These are phyloP conservation scores for Tachystola acroxantha DNA, from an alignment of 2,888 invertebrate genomes.

Conservation along the genomic window DNA sequence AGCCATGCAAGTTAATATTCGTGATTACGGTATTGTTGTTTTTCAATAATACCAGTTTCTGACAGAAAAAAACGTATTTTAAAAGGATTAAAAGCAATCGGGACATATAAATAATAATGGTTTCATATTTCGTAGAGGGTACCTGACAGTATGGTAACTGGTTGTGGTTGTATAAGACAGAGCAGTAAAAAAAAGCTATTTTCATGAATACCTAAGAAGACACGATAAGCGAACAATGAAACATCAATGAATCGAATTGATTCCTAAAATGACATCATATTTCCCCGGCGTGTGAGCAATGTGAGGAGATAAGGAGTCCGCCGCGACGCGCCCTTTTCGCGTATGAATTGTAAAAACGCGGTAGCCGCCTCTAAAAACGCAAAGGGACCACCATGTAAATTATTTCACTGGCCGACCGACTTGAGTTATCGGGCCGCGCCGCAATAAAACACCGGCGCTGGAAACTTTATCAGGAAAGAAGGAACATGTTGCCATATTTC, in stretches of 20 bases:
- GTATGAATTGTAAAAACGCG: conserved; percentile 40
- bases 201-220: too few relatives aligned
- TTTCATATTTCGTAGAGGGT: too few relatives aligned
- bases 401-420: conserved; percentile 56
- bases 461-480: conserved; percentile 69
- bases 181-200: too few relatives aligned
- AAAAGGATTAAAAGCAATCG: neutral
- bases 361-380: conserved; percentile 50
- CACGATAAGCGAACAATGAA: neutral
- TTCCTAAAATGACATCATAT: conserved; percentile 3
- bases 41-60: conserved; percentile 12
- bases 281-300: conserved; percentile 13
- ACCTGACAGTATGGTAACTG: too few relatives aligned
- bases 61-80: too few relatives aligned
- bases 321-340: conserved; percentile 5
- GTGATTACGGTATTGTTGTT: conserved; percentile 25
- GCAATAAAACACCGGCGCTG: conserved; percentile 67
- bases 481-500: conserved; percentile 69
- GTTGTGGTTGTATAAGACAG: too few relatives aligned
- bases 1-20: conserved; percentile 31
- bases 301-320: conserved; percentile 27
- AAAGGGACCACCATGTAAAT: conserved; percentile 67
- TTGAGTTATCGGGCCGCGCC: conserved; percentile 62
- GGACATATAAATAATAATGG: neutral
- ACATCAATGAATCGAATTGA: conserved; percentile 4